Conservation (phyloP, 2,888 invertebrate species). For the Oscheius myriophilus region DNA sequence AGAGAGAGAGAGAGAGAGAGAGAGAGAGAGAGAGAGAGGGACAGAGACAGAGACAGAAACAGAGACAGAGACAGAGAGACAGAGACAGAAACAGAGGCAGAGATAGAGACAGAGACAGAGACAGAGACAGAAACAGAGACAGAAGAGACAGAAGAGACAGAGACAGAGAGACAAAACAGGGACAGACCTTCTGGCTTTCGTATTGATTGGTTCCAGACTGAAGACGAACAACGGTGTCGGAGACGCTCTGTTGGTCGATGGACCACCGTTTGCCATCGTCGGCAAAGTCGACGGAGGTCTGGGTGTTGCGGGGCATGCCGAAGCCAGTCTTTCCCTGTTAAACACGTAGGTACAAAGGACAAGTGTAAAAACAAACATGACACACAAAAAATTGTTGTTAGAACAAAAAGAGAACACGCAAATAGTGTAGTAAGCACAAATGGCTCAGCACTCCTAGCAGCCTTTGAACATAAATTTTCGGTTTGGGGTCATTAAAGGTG, state of each 20-base stretch:
- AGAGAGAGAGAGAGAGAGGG: background rate
- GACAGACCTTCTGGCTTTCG: constrained; percentile 66
- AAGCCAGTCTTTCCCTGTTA: constrained; percentile 67
- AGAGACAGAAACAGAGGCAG: constrained; percentile 5
- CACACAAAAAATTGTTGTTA: background rate
- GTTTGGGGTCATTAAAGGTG: no score
- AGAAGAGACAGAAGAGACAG: no score
- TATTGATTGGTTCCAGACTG: constrained; percentile 69
- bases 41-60: background rate
- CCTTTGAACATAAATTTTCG: no score
- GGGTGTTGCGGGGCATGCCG: constrained; percentile 68
- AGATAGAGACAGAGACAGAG: constrained; percentile 11
- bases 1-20: constrained; percentile 18
- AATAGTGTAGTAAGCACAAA: no score
- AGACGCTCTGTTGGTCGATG: constrained; percentile 45
- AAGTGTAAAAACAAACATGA: constrained; percentile 21
- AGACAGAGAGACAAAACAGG: background rate
- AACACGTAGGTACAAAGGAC: no score
- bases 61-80: no score
- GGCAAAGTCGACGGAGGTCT: constrained; percentile 62
- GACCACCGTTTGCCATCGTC: constrained; percentile 58
- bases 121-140: background rate
- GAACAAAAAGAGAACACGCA: no score
- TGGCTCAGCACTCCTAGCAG: no score
- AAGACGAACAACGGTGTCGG: constrained; percentile 66